Conservation (phyloP, 2,113 vertebrate species). For the Hydropotes inermis region DNA sequence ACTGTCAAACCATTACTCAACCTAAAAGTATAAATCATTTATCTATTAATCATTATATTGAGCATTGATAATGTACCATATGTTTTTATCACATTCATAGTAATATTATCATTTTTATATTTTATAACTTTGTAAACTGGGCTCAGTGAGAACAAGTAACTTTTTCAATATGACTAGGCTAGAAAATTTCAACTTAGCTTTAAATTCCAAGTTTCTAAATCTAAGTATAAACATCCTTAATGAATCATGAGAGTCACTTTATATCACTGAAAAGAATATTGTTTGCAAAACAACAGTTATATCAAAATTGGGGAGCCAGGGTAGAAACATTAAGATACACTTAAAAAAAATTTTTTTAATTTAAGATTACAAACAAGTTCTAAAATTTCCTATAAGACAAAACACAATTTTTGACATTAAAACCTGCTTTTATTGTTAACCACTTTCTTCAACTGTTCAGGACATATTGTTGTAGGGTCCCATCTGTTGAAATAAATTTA, state of each 20-base stretch:
- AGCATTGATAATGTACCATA: background rate
- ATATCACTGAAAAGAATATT: background rate
- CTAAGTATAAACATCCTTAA: background rate
- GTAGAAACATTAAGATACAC: background rate
- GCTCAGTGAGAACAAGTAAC: background rate
- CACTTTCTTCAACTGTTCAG: background rate
- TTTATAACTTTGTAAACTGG: background rate
- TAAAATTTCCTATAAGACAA: background rate
- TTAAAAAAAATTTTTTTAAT: background rate
- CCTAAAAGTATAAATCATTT: background rate
- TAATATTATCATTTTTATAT: background rate
- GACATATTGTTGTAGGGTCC: background rate
- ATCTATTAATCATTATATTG: background rate
- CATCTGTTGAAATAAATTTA: background rate
- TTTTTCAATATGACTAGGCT: background rate
- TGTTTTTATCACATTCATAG: background rate
- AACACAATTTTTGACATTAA: background rate
- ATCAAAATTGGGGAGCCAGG: background rate
- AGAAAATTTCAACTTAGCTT: background rate
- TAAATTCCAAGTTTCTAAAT: slow-evolving; percentile 5
- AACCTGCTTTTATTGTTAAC: background rate
- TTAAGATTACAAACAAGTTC: background rate
- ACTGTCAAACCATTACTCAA: background rate
- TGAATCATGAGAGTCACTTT: background rate
- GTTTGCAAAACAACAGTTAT: background rate